Evolutionary conservation across 1,140 invertebrate genomes (phyloP), one percentile per base, ranked within the genome.

Genomic region (Antheraea pernyi): DNA sequence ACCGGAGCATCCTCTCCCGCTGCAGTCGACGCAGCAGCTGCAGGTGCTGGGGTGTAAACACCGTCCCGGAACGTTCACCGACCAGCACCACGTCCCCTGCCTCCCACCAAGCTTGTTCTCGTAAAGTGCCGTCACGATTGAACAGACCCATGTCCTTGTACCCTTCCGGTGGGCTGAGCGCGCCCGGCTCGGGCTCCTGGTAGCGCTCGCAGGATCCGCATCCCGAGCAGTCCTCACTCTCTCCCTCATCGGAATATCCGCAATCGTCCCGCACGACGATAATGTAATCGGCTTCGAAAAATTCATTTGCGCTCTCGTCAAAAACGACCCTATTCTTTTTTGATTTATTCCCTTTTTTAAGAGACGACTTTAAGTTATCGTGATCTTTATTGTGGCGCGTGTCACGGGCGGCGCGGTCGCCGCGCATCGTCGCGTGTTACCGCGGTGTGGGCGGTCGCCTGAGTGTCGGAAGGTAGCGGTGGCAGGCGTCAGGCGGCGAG

Each of bases 211-310:
- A 93, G 77, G 79, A 89, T 76, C 96, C 95, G 77, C 96, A 95
- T 73, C 95, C 96, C 62, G 96, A 96, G 84, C 96, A 96, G 59
- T 95, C 95, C 73, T 96, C 95, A 75, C 94, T 93, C 70, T 95
- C 94, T 46, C 91, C 92, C 78, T 96, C 96, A 79, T 96, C 96
- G 60, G 96, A 96, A 77, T 96, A 95, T 69, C 96, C 95, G 75
- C 96, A 96, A 81, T 97, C 96, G 79, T 97, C 96, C 53, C 96
- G 95, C 62, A 97, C 97, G 22, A 97, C 91, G 77, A 97, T 97
- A 73, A 97, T 97, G 80, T 97, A 97, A 89, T 97, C 96, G 2
- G 96, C 96, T 68, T 97, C 97, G 84, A 97, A 97, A 89, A 97
- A 97, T 87, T 97, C 96, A 89, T 97, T 97, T 19, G 96, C 94